Evolutionary conservation across 2,888 invertebrate species (phyloP).

Genomic region (Podotricha telesiphe): DNA sequence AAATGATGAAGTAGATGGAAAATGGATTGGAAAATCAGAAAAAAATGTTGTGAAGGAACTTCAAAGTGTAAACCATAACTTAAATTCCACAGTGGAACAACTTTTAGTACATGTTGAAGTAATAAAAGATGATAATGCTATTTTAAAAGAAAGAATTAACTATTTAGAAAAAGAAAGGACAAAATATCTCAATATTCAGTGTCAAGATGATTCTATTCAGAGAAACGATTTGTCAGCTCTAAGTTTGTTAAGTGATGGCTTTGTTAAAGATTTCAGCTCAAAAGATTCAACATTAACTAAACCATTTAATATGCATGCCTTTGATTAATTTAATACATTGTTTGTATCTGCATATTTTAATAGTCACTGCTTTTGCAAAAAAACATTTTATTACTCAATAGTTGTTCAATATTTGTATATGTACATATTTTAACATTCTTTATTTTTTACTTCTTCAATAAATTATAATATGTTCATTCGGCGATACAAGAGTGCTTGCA

Average conservation of each 20-base stretch:
- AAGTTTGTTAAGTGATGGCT: conserved; percentile 39
- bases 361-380: too few species aligned
- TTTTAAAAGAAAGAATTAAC: conserved; percentile 82
- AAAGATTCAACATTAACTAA: conserved; percentile 42
- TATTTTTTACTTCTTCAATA: too few species aligned
- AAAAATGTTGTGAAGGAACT: conserved; percentile 87
- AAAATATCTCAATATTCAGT: conserved; percentile 67
- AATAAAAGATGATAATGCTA: conserved; percentile 85
- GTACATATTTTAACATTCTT: too few species aligned
- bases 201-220: conserved; percentile 55
- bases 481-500: too few species aligned
- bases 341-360: background rate
- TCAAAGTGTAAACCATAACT: conserved; percentile 85
- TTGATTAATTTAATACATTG: conserved; percentile 50
- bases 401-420: too few species aligned
- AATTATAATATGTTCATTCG: too few species aligned
- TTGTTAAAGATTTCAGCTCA: conserved; percentile 37
- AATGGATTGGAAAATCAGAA: conserved; percentile 85
- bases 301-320: conserved; percentile 45
- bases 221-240: conserved; percentile 52
- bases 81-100: conserved; percentile 81
- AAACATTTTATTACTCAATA: too few species aligned
- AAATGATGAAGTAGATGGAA: conserved; percentile 64
- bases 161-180: conserved; percentile 83
- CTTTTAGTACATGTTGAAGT: conserved; percentile 86